Evolutionary conservation across 2,797 vertebrate genomes (phyloP).

Genomic region (Pampus argenteus): DNA sequence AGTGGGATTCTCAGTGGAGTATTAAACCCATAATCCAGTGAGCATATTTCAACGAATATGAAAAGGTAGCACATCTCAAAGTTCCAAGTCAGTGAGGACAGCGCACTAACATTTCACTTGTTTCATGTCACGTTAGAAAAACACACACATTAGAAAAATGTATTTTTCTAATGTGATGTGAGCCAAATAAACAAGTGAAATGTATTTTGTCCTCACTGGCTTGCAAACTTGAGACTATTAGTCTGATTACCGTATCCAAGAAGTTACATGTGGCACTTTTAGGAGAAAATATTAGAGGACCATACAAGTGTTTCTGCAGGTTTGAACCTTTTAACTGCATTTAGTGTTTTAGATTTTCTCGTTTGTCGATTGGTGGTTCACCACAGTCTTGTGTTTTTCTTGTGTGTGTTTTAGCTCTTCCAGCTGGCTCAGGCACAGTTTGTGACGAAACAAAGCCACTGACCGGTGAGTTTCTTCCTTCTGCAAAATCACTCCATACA

Average conservation of each 20-base stretch:
- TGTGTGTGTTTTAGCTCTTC: slow-evolving; percentile 74
- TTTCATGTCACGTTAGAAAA: too few species aligned
- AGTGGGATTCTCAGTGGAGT: too few species aligned
- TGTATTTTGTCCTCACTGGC: too few species aligned
- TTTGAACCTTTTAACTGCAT: background rate
- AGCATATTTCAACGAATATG: too few species aligned
- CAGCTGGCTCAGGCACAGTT: slow-evolving; percentile 67
- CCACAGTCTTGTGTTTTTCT: background rate
- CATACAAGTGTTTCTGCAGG: background rate
- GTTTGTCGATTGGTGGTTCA: background rate
- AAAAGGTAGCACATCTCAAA: too few species aligned
- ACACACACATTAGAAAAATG: too few species aligned
- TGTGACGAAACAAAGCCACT: slow-evolving; percentile 83
- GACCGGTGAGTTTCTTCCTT: slow-evolving; percentile 67
- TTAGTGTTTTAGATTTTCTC: background rate
- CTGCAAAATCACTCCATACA: background rate
- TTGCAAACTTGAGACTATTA: too few species aligned
- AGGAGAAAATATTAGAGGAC: background rate
- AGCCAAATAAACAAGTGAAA: too few species aligned
- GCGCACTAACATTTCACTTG: too few species aligned
- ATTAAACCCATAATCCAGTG: too few species aligned
- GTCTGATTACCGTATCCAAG: background rate
- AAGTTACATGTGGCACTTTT: background rate
- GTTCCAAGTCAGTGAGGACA: too few species aligned
- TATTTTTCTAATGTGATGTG: too few species aligned